Evolutionary conservation across 2,113 vertebrate species (phyloP).

Genomic region (Poicephalus meyeri): DNA sequence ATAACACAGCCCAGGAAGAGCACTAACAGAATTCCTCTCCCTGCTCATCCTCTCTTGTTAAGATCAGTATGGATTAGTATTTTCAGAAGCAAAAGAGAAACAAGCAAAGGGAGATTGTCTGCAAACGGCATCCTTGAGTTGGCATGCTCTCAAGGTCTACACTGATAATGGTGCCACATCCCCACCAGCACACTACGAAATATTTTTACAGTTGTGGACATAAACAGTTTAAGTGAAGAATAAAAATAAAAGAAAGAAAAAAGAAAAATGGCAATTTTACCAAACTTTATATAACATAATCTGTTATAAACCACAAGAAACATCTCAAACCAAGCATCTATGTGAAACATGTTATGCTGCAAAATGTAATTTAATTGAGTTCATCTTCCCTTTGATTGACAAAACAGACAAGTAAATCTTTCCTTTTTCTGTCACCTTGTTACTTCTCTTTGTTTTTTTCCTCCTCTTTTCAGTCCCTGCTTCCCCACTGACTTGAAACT

Average conservation of each 20-base stretch:
- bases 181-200: neutral
- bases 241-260: neutral
- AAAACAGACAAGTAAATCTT: neutral
- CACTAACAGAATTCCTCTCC: neutral
- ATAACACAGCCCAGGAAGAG: neutral
- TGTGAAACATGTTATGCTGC: accelerated
- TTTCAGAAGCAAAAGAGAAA: neutral
- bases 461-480: neutral
- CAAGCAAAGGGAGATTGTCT: neutral
- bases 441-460: neutral
- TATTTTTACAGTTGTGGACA: neutral
- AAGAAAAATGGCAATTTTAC: neutral
- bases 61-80: neutral
- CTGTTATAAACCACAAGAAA: neutral
- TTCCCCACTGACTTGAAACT: accelerated
- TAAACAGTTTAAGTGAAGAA: neutral
- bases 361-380: neutral
- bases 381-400: neutral
- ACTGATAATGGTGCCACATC: neutral
- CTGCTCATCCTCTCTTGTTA: neutral
- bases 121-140: neutral
- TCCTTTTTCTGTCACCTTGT: neutral
- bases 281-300: accelerated
- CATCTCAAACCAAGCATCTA: accelerated
- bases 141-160: accelerated